phyloP scores from a whole-genome alignment of 2,888 invertebrate species.

The Gymnoscelis rufifasciata region DNA sequence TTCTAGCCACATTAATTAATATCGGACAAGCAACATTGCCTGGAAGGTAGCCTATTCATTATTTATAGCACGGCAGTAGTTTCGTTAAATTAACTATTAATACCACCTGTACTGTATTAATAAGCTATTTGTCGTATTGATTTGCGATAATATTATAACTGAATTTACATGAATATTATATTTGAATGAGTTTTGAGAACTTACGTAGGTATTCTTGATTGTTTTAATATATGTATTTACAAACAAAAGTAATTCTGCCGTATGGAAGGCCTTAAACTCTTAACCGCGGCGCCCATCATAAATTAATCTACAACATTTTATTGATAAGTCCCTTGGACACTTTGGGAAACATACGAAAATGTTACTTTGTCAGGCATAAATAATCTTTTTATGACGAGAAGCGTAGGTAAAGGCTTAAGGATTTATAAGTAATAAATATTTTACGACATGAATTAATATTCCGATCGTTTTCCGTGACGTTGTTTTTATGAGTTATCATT shows the following conservation, averaged over 20 bases:
- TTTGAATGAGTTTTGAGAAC: too few species aligned
- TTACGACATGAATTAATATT: slow-evolving; percentile 79
- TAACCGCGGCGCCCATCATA: slow-evolving; percentile 62
- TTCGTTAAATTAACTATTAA: slow-evolving; percentile 2
- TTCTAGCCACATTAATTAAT: slow-evolving; percentile 6
- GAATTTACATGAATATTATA: too few species aligned
- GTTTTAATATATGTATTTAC: slow-evolving; percentile 24
- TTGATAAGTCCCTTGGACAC: slow-evolving; percentile 68
- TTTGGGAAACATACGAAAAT: slow-evolving; percentile 75
- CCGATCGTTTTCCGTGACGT: slow-evolving; percentile 78
- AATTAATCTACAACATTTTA: slow-evolving; percentile 70
- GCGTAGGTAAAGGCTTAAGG: slow-evolving; percentile 79
- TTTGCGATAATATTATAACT: too few species aligned
- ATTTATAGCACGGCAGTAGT: slow-evolving; percentile 2
- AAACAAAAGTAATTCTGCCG: slow-evolving; percentile 38
- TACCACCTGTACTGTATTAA: background rate
- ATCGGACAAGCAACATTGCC: background rate
- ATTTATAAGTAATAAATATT: slow-evolving; percentile 79
- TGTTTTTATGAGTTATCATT: slow-evolving; percentile 78
- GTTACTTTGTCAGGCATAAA: slow-evolving; percentile 77
- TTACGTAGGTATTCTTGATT: background rate
- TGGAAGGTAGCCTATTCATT: slow-evolving; percentile 7
- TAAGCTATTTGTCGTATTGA: background rate
- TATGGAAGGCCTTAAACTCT: slow-evolving; percentile 44
- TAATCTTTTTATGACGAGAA: slow-evolving; percentile 79